phyloP scores from a whole-genome alignment of 2,797 vertebrate genomes.

The Gymnocypris eckloni region DNA sequence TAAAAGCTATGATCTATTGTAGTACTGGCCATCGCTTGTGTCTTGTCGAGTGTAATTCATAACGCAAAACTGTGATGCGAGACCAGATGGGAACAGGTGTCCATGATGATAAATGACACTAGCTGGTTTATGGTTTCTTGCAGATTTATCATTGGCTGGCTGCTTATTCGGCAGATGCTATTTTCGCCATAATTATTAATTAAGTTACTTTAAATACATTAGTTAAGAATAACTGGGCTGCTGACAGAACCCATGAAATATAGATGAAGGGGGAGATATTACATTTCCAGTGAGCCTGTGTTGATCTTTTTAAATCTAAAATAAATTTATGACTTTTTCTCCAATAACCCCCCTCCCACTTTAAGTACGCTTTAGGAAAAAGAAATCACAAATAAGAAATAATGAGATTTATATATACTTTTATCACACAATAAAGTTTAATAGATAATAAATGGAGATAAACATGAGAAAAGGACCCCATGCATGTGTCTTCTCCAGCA shows the following conservation, averaged over 20 bases:
- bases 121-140: slow-evolving; percentile 3
- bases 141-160: background rate
- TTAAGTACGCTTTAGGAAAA: background rate
- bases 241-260: background rate
- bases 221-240: background rate
- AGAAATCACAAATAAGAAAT: background rate
- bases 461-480: background rate
- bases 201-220: background rate
- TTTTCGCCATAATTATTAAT: background rate
- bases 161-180: background rate
- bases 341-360: background rate
- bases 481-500: background rate
- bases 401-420: too few species aligned
- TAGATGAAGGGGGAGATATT: background rate
- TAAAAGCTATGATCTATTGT: slow-evolving; percentile 29
- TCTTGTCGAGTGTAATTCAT: slow-evolving; percentile 11
- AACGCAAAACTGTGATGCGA: slow-evolving; percentile 9
- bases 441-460: too few species aligned
- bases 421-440: too few species aligned
- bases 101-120: slow-evolving; percentile 36
- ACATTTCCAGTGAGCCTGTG: background rate
- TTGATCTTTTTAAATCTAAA: background rate
- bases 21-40: slow-evolving; percentile 12
- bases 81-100: slow-evolving; percentile 35
- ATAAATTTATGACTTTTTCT: background rate